A percentile compares a stretch with the other conserved stretches of the same genome.
These are phyloP conservation scores for Bettongia penicillata DNA, from an alignment of 2,113 vertebrate species.

Conservation along the genomic window DNA sequence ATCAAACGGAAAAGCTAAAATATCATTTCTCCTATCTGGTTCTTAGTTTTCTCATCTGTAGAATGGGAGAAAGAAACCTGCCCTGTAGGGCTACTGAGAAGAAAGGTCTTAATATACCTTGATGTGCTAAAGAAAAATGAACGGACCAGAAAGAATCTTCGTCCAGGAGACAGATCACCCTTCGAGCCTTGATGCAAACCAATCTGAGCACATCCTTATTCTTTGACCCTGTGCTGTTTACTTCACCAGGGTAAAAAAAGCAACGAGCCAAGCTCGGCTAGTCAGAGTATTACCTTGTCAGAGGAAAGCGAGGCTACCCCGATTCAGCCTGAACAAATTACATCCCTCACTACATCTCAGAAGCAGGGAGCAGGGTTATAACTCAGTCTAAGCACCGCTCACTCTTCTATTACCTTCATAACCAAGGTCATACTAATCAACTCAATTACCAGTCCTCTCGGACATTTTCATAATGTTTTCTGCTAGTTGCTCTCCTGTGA, in stretches of 20 bases:
- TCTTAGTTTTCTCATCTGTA: background rate
- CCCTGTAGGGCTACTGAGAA: background rate
- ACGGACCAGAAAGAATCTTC: background rate
- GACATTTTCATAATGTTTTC: constrained; percentile 99
- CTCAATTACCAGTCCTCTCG: constrained; percentile 96
- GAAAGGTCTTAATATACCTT: background rate
- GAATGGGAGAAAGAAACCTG: background rate
- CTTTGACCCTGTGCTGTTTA: constrained; percentile 81
- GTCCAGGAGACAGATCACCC: constrained; percentile 53
- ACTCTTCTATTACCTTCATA: constrained; percentile 92
- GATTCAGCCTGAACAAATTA: constrained; percentile 89
- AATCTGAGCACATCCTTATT: constrained; percentile 52
- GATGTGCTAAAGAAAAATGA: background rate
- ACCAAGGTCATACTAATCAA: constrained; percentile 99
- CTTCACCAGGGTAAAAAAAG: constrained; percentile 68
- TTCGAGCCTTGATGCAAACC: constrained; percentile 47
- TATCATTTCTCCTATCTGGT: background rate
- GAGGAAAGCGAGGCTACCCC: constrained; percentile 80
- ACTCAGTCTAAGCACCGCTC: constrained; percentile 90
- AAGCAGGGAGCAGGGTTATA: constrained; percentile 85
- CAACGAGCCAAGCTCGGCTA: constrained; percentile 85
- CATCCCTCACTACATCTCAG: constrained; percentile 81
- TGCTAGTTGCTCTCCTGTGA: constrained; percentile 99
- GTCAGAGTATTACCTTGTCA: constrained; percentile 88
- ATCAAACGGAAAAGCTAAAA: background rate